phyloP scores from a whole-genome alignment of 2,888 invertebrate genomes.

The Lepidonotus clava region DNA sequence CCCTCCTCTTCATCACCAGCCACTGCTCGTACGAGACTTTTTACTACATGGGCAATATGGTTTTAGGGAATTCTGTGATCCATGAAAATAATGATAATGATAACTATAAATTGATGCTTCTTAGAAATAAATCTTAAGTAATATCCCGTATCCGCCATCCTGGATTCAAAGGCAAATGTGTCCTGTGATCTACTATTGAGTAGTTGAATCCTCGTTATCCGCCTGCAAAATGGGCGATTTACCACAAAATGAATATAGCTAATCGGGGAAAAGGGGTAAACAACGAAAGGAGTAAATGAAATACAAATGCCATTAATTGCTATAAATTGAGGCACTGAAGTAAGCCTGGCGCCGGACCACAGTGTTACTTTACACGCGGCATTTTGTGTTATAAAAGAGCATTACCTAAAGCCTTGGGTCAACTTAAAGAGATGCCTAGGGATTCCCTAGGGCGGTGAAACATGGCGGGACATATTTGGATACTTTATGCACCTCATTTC shows the following conservation, averaged over 20 bases:
- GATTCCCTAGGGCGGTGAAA: background rate
- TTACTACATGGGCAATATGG: too few relatives aligned
- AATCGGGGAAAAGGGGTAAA: background rate
- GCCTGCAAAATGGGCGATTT: background rate
- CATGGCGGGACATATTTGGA: background rate
- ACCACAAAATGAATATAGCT: background rate
- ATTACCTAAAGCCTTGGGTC: background rate
- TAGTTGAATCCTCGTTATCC: background rate
- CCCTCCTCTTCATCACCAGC: background rate
- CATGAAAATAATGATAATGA: too few relatives aligned
- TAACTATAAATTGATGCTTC: too few relatives aligned
- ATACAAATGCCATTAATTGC: background rate
- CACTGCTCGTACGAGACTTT: background rate
- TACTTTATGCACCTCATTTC: conserved; percentile 19
- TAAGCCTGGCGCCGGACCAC: background rate
- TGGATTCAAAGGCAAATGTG: background rate
- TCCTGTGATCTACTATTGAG: background rate
- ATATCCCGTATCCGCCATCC: background rate
- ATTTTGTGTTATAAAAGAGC: background rate
- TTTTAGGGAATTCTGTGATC: too few relatives aligned
- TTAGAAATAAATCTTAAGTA: background rate
- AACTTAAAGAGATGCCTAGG: background rate
- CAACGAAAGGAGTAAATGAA: background rate
- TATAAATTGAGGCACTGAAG: background rate
- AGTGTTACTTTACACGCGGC: background rate